Conservation (phyloP, 2,113 vertebrate genomes). For the Cyprinodon variegatus region DNA sequence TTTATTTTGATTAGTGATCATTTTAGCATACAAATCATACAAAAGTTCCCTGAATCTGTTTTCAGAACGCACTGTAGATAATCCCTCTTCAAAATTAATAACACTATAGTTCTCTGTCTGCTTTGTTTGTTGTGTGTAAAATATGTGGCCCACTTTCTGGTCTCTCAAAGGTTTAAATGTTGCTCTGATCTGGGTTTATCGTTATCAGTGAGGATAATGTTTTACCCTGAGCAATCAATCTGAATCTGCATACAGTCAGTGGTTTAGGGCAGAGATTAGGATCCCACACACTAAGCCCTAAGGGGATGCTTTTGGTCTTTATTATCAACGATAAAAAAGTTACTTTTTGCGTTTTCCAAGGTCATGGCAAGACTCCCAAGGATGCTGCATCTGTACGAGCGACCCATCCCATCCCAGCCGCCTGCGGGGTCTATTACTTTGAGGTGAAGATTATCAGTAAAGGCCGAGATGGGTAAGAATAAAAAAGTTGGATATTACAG, state of each 20-base stretch:
- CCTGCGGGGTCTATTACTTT: constrained; percentile 98
- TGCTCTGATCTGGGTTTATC: neutral
- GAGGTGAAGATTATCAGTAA: constrained; percentile 99
- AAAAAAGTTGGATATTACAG: neutral
- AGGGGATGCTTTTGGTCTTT: neutral
- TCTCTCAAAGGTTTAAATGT: neutral
- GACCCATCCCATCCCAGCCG: constrained; percentile 97
- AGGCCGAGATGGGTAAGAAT: constrained; percentile 94
- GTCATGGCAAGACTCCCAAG: constrained; percentile 98
- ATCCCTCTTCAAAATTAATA: neutral
- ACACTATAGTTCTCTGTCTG: neutral
- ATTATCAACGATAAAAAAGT: neutral
- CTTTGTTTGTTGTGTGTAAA: neutral
- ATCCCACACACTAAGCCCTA: neutral
- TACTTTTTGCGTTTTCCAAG: constrained; percentile 68
- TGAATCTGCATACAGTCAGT: neutral
- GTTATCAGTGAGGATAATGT: neutral
- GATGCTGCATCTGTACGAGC: constrained; percentile 98
- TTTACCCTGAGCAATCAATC: neutral
- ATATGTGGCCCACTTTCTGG: neutral
- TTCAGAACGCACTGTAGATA: neutral
- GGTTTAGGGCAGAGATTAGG: neutral
- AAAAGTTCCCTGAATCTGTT: neutral
- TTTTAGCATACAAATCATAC: neutral
- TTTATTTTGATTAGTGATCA: no score